These are phyloP conservation scores for Nemopilema nomurai DNA, from an alignment of 30 jellyfish, hydroid and myxozoan genomes.

Conservation along the genomic window DNA sequence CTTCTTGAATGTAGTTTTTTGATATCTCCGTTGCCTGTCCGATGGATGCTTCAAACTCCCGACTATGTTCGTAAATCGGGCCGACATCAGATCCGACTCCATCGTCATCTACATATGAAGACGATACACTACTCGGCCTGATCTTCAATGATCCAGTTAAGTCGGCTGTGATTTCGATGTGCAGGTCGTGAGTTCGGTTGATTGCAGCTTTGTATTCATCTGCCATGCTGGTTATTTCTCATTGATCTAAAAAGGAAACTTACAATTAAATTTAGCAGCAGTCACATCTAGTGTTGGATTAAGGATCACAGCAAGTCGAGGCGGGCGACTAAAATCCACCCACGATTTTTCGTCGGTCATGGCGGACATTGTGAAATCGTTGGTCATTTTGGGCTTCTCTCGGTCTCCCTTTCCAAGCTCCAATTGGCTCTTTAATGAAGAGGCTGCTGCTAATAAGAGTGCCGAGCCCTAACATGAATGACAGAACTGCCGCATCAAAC, in stretches of 20 bases:
- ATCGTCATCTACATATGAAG: slow-evolving; percentile 25
- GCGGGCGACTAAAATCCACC: no score
- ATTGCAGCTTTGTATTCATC: not conserved
- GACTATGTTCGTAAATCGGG: not conserved
- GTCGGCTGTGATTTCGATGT: slow-evolving; percentile 52
- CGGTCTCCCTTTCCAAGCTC: no score
- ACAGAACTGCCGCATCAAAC: no score
- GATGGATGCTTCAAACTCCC: not conserved
- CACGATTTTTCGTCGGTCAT: no score
- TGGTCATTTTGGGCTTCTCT: no score
- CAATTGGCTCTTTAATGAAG: no score
- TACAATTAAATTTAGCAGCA: no score
- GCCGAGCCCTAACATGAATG: no score
- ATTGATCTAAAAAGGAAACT: not conserved
- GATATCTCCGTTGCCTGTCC: not conserved
- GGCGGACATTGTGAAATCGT: no score
- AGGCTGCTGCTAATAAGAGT: no score
- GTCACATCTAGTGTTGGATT: no score
- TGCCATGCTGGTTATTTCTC: not conserved
- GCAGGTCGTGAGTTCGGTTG: slow-evolving; percentile 31
- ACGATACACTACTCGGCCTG: slow-evolving; percentile 37
- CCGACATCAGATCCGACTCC: slow-evolving; percentile 3
- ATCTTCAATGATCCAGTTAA: slow-evolving; percentile 30
- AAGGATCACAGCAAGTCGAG: no score
- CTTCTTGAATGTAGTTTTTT: not conserved